Conservation (phyloP, 2,888 invertebrate genomes). For the Heliconius erato region DNA sequence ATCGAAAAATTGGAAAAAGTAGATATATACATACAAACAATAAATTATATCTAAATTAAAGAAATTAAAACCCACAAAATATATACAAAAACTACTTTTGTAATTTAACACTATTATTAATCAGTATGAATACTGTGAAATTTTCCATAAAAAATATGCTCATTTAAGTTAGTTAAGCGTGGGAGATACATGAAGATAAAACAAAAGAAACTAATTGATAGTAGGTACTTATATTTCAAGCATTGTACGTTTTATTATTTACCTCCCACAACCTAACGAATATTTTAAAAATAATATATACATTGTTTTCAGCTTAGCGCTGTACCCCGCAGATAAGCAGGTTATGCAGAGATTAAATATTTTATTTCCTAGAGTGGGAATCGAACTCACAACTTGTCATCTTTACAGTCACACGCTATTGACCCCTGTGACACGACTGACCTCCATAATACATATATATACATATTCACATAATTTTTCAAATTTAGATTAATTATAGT, state of each 20-base stretch:
- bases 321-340: too few relatives aligned
- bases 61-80: slow-evolving; percentile 33
- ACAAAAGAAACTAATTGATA: slow-evolving; percentile 51
- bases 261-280: neutral
- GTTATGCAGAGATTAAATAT: too few relatives aligned
- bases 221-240: neutral
- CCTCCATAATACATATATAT: too few relatives aligned
- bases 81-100: neutral
- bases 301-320: too few relatives aligned
- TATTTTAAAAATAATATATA: neutral
- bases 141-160: neutral
- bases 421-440: too few relatives aligned
- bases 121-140: neutral
- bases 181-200: neutral
- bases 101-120: neutral
- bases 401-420: too few relatives aligned
- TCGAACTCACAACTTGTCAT: too few relatives aligned
- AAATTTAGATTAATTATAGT: too few relatives aligned
- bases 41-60: neutral
- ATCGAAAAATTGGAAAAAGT: too few relatives aligned
- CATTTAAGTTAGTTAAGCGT: neutral
- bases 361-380: too few relatives aligned
- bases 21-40: too few relatives aligned
- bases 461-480: too few relatives aligned
- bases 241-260: neutral